Evolutionary conservation across 1,140 invertebrate genomes (phyloP).

Genomic region (Orius insidiosus): DNA sequence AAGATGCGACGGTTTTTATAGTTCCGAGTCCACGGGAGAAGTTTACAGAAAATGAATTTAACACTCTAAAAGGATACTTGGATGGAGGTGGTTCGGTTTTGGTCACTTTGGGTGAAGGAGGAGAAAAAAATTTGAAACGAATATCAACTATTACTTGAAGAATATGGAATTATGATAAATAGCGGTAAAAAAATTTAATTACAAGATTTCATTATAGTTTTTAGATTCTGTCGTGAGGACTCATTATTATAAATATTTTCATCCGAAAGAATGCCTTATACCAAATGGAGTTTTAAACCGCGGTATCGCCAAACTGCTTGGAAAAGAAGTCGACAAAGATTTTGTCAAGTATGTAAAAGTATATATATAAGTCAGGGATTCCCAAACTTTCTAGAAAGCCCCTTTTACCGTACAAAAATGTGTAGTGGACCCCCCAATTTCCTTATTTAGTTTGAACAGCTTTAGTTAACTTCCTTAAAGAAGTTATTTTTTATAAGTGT

Average conservation of each 20-base stretch:
- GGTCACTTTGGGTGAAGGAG: constrained; percentile 76
- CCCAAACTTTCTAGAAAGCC: not conserved
- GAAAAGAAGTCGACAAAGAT: constrained; percentile 16
- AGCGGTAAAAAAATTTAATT: constrained; percentile 44
- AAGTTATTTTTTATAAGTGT: no score
- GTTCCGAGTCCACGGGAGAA: constrained; percentile 70
- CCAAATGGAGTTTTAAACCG: constrained; percentile 69
- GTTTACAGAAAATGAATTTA: constrained; percentile 73
- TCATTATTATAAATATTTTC: constrained; percentile 93
- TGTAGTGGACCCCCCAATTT: no score
- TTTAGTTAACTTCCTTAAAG: no score
- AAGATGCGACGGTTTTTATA: constrained; percentile 60
- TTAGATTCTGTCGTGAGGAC: constrained; percentile 84
- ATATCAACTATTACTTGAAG: constrained; percentile 94
- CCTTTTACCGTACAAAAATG: no score
- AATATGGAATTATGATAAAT: constrained; percentile 90
- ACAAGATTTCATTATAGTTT: constrained; percentile 22
- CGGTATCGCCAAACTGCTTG: constrained; percentile 16
- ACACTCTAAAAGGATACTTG: constrained; percentile 54
- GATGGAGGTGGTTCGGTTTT: constrained; percentile 72
- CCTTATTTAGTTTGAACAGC: no score
- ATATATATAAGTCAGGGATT: constrained; percentile 3
- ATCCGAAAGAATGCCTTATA: constrained; percentile 93
- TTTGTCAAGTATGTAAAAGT: constrained; percentile 18
- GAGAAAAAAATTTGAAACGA: constrained; percentile 72